phyloP scores from a whole-genome alignment of 2,113 vertebrate genomes.

The Neogale vison region DNA sequence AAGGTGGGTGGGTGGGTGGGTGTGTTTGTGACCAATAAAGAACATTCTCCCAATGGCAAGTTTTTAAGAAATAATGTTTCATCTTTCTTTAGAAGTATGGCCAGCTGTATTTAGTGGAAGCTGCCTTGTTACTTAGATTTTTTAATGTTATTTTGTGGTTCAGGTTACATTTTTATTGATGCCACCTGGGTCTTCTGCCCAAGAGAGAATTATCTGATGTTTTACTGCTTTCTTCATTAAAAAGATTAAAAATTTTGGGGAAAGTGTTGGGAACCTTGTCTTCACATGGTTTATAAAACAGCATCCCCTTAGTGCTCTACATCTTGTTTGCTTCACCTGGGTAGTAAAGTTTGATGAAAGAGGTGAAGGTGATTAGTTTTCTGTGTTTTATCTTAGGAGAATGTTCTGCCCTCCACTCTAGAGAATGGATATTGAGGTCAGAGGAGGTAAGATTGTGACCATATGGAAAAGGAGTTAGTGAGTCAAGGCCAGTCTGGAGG shows the following conservation, averaged over 20 bases:
- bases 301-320: not conserved
- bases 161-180: not conserved
- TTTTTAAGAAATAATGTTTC: constrained; percentile 24
- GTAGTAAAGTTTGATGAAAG: constrained; percentile 1
- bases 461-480: not conserved
- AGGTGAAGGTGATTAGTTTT: not conserved
- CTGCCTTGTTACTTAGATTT: not conserved
- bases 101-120: not conserved
- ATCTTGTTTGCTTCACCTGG: not conserved
- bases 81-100: not conserved
- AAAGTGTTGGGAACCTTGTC: not conserved
- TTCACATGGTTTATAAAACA: not conserved
- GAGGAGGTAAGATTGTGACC: constrained; percentile 37
- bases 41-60: not conserved
- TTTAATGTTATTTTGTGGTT: not conserved
- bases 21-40: not conserved
- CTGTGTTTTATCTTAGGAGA: not conserved
- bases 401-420: constrained; percentile 8
- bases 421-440: constrained; percentile 47
- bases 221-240: constrained; percentile 13
- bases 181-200: not conserved
- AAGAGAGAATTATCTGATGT: not conserved
- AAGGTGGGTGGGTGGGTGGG: no score
- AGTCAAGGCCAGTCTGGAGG: not conserved
- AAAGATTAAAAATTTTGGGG: not conserved